phyloP scores from a whole-genome alignment of 2,888 invertebrate genomes.

The Trilocha varians region DNA sequence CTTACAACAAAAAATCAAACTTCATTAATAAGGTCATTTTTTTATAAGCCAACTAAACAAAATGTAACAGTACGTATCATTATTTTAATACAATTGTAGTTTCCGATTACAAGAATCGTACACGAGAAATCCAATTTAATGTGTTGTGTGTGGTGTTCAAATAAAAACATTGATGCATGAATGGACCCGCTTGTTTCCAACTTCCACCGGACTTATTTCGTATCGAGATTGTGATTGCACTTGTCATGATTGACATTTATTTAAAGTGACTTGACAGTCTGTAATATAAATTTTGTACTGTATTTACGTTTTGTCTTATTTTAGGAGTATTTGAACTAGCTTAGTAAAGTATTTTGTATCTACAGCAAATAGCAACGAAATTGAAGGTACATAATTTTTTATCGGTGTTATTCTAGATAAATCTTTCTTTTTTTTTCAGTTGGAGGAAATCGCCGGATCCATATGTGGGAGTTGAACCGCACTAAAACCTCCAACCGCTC shows the following conservation, averaged over 20 bases:
- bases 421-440: no score
- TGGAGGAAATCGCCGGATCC: no score
- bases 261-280: background rate
- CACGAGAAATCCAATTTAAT: constrained; percentile 36
- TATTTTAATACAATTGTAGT: constrained; percentile 19
- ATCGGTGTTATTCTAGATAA: no score
- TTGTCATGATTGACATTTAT: background rate
- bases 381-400: no score
- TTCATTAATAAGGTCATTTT: background rate
- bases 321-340: no score
- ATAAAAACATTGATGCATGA: constrained; percentile 63
- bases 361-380: no score
- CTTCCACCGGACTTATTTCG: constrained; percentile 32
- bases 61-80: background rate
- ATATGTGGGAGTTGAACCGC: no score
- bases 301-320: no score
- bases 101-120: constrained; percentile 25
- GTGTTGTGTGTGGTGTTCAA: constrained; percentile 39
- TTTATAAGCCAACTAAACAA: background rate
- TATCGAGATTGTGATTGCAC: constrained; percentile 19
- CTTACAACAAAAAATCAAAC: no score
- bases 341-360: no score
- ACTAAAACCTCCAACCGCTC: no score
- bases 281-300: no score
- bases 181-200: constrained; percentile 52